Percentiles rank a stretch among this genome's conserved stretches.
Conservation (phyloP, 2,797 vertebrate genomes). For the Uromys caudimaculatus region DNA sequence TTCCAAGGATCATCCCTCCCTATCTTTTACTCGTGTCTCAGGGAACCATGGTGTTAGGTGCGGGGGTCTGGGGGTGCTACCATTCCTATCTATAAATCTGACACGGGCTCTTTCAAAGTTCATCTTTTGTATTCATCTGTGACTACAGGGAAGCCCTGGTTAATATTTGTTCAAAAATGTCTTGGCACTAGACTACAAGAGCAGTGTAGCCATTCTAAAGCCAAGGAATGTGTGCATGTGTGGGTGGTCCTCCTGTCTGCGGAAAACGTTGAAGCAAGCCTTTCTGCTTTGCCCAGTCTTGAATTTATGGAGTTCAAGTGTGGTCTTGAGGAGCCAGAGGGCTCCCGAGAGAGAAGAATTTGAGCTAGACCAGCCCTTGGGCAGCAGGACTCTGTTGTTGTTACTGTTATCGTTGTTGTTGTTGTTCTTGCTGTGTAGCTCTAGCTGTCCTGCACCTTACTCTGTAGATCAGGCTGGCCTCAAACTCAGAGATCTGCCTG, state of each 20-base stretch:
- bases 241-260: constrained; percentile 72
- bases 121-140: constrained; percentile 20
- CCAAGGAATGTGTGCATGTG: constrained; percentile 54
- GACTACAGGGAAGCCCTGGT: constrained; percentile 36
- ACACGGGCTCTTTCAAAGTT: not conserved
- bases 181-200: constrained; percentile 51
- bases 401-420: not conserved
- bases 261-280: constrained; percentile 13
- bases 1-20: not conserved
- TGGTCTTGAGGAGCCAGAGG: not conserved
- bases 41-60: not conserved
- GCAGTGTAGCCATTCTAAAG: constrained; percentile 64
- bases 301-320: constrained; percentile 12
- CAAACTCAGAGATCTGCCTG: not conserved
- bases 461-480: not conserved
- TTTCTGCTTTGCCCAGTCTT: constrained; percentile 52
- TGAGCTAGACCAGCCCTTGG: not conserved
- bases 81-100: not conserved
- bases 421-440: not conserved
- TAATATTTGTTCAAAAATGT: constrained; percentile 54
- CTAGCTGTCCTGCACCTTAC: not conserved
- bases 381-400: not conserved
- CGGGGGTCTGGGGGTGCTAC: not conserved
- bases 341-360: not conserved
- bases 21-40: not conserved